Evolutionary conservation across 2,113 vertebrate species (phyloP), one percentile per base, ranked within the genome.

Genomic region (Psephotus haematonotus): DNA sequence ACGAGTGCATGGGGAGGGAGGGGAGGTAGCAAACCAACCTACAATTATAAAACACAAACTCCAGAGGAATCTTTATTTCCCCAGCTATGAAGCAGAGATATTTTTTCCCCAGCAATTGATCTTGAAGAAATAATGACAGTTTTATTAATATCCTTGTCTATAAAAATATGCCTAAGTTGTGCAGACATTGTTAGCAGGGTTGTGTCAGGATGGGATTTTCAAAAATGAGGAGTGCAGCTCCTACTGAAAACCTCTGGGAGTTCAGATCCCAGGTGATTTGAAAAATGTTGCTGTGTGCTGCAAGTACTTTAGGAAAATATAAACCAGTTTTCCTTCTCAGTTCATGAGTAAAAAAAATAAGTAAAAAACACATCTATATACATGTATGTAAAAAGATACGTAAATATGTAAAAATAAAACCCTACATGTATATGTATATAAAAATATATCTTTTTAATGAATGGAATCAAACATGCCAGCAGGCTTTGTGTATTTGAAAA

Each of bases 1-100:
- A 6, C 0, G 0, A 35, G 13, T 41, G 7, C 12, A 41, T 33
- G 20, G 57, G 28, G 35, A 2, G 22, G 28, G 52, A 29, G 52
- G 52, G 52, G 29, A 18, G 52, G 52, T 17, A 31, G 52, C 28
- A 44, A 31, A 28, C 20, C 4, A n/a, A 33, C 7, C 11, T 10
- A 7, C n/a, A 41, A 17, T 46, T 67, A 18, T 10, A 50, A 63
- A 79, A 71, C 6, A 6, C 0, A 1, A 86, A 23, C 9, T 71
- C 28, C 8, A 50, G 59, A 60, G 29, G 53, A 50, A 50, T 59
- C 19, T 5, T 83, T 2, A 7, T 69, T 69, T 92, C 81, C 22
- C 13, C 33, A 49, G 4, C 10, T 53, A 6, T 53, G 28, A 60
- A 43, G 7, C 24, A 60, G 19, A 50, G 50, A 6, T 5, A 13